Evolutionary conservation across 2,888 invertebrate species (phyloP), one percentile per base, ranked within the genome.

Genomic region (Pomacea canaliculata): DNA sequence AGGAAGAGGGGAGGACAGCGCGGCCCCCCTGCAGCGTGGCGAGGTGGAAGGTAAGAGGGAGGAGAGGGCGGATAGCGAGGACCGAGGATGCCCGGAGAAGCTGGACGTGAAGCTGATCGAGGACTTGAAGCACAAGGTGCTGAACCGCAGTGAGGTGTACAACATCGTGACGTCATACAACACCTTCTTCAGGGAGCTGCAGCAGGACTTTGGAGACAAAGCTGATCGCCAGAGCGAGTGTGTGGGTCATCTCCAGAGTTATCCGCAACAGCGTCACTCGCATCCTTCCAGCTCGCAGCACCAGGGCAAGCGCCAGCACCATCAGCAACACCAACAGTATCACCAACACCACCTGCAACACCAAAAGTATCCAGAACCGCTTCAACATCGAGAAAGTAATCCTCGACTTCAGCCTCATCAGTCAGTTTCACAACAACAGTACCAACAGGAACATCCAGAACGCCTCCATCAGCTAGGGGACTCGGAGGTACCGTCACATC

Each of bases 151-250:
- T 16, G 81, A 81, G n/a, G 74, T 76, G n/a, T 77, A 76, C 76
- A 78, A 78, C 77, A 79, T 82, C 51, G 79, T 80, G 60, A 77
- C 81, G 19, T 81, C 80, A 27, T 80, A 84, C 65, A 83, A 83
- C 68, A 82, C 79, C n/a, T 84, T 84, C 73, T 82, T 84, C 69
- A 82, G 81, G 73, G 83, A 84, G 70, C 75, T 84, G 19, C 82
- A 83, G 71, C 76, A 79, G 51, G 84, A 84, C 72, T 82, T 82
- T 80, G 73, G 76, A 7, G 27, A 23, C 8, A 69, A 68, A n/a
- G 18, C 19, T 37, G 66, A 56, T 9, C 51, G n/a, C 12, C 59
- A 73, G 60, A 46, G 37, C 7, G 68, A 68, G 37, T 37, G 68
- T 68, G 63, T 10, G 13, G 10, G 10, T 27, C n/a, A 63, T 63